These are phyloP conservation scores for Sebastolobus altivelis DNA, from an alignment of 2,797 vertebrate species.

Conservation along the genomic window DNA sequence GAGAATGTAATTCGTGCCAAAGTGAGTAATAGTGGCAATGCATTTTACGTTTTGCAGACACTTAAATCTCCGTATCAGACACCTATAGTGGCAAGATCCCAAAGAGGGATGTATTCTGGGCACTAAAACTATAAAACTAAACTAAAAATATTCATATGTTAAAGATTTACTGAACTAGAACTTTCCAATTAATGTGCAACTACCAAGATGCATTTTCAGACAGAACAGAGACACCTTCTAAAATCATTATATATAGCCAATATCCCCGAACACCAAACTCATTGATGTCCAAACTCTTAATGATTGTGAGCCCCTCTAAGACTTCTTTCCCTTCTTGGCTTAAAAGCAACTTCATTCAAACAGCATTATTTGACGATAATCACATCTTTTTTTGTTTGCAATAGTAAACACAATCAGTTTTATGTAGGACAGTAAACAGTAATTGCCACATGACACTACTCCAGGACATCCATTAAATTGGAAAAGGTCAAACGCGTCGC, in stretches of 20 bases:
- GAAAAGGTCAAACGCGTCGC: constrained; percentile 57
- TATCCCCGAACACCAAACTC: not conserved
- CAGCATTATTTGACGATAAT: not conserved
- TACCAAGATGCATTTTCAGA: not conserved
- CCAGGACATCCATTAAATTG: constrained; percentile 19
- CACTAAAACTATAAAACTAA: not conserved
- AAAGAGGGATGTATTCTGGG: not conserved
- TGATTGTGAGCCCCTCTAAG: not conserved
- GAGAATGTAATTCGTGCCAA: not conserved
- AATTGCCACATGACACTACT: constrained; percentile 31
- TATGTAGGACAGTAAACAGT: constrained; percentile 1
- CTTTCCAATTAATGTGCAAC: not conserved
- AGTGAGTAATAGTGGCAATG: not conserved
- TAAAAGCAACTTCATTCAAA: constrained; percentile 2
- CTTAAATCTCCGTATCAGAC: not conserved
- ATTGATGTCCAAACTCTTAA: not conserved
- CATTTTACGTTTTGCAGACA: constrained; percentile 5
- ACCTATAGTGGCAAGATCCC: constrained; percentile 1
- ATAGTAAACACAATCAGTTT: not conserved
- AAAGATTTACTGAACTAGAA: not conserved
- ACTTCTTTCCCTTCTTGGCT: not conserved
- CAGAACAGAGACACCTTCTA: not conserved
- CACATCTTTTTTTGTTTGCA: not conserved
- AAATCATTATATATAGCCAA: not conserved
- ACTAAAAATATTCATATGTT: not conserved